Percentiles rank a stretch among this genome's conserved stretches.
Conservation (phyloP, 2,888 invertebrate genomes). For the Diloba caeruleocephala region DNA sequence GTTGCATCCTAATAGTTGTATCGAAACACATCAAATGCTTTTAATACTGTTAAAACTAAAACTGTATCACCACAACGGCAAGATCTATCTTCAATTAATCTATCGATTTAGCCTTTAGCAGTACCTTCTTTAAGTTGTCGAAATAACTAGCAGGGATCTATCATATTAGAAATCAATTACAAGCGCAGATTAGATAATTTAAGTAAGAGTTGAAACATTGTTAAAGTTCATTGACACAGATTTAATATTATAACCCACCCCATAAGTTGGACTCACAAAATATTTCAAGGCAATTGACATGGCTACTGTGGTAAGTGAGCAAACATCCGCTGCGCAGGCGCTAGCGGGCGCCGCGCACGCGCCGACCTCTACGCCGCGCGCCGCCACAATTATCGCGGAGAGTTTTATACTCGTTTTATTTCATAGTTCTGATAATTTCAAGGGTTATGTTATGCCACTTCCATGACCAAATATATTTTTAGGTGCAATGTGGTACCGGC, state of each 20-base stretch:
- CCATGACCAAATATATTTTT: no score
- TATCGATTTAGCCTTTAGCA: no score
- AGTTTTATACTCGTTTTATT: constrained; percentile 14
- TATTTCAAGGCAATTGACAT: constrained; percentile 37
- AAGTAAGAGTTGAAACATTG: constrained; percentile 6
- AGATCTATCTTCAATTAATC: no score
- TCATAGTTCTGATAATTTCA: not conserved
- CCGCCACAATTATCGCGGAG: constrained; percentile 23
- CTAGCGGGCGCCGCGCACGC: constrained; percentile 41
- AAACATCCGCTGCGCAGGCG: constrained; percentile 50
- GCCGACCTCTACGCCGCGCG: constrained; percentile 11
- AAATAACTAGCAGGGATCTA: no score
- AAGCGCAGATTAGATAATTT: not conserved
- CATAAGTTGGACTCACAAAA: constrained; percentile 19
- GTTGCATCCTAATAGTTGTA: no score
- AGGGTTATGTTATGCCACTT: no score
- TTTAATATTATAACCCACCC: constrained; percentile 23
- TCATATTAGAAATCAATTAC: no score
- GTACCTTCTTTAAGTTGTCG: no score
- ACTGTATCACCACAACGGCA: no score
- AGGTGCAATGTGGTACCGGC: no score
- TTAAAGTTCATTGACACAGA: constrained; percentile 22
- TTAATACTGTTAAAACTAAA: no score
- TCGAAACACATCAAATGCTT: no score
- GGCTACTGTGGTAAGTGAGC: constrained; percentile 37